These are phyloP conservation scores for Zosterops borbonicus DNA, from an alignment of 2,113 vertebrate species.

Conservation along the genomic window DNA sequence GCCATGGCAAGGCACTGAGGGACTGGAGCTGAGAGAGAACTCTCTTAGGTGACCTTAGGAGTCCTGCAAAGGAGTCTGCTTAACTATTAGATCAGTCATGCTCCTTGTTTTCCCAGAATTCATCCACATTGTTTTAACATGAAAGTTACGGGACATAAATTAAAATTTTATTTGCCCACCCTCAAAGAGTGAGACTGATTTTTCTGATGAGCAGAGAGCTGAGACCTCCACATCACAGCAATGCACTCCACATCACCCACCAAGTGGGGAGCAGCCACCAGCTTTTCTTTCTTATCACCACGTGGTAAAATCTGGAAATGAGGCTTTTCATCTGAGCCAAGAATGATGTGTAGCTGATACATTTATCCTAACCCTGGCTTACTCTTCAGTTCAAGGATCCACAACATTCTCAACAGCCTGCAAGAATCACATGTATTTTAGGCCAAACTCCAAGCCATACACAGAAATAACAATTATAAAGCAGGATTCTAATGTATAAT, in stretches of 20 bases:
- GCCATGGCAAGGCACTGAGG: accelerated
- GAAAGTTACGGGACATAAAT: background rate
- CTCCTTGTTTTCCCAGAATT: background rate
- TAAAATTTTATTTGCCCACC: background rate
- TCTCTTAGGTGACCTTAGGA: background rate
- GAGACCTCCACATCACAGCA: background rate
- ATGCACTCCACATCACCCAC: background rate
- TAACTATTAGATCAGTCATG: background rate
- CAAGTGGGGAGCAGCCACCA: background rate
- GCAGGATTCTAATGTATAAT: background rate
- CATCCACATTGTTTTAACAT: background rate
- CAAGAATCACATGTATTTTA: background rate
- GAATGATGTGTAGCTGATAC: background rate
- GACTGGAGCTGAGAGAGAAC: background rate
- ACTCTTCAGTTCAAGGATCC: background rate
- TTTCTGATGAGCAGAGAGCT: accelerated
- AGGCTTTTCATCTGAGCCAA: background rate
- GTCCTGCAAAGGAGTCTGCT: background rate
- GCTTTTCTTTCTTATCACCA: background rate
- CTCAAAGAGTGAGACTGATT: background rate
- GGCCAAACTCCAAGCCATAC: background rate
- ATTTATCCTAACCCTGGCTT: background rate
- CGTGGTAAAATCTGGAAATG: background rate
- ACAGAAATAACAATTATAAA: background rate
- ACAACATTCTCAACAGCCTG: background rate